Evolutionary conservation across 2,797 vertebrate genomes (phyloP).

Genomic region (Macroramphosus scolopax): DNA sequence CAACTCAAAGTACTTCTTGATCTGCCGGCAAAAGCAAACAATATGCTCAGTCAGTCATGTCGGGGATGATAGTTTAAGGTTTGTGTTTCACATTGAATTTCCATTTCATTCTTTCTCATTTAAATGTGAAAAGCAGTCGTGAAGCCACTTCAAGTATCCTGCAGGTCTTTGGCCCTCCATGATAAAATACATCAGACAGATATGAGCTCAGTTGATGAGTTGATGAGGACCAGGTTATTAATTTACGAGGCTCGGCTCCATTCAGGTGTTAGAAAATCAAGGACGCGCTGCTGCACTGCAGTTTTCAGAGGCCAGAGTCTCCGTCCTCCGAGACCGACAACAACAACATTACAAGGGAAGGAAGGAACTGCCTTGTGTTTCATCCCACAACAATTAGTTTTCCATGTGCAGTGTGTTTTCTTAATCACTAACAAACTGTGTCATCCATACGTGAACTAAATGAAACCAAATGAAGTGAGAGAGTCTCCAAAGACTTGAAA

Average conservation of each 20-base stretch:
- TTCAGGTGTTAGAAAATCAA: background rate
- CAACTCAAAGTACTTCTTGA: conserved; percentile 97
- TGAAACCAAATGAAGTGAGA: too few relatives aligned
- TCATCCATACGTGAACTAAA: too few relatives aligned
- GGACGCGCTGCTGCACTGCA: conserved; percentile 12
- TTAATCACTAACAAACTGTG: conserved; percentile 25
- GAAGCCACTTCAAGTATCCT: too few relatives aligned
- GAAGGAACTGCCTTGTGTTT: background rate
- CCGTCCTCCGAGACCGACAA: conserved; percentile 16
- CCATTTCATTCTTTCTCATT: too few relatives aligned
- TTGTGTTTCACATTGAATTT: too few relatives aligned
- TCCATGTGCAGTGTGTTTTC: conserved; percentile 41
- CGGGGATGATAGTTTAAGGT: too few relatives aligned
- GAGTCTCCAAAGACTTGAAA: conserved; percentile 35
- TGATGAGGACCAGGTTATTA: background rate
- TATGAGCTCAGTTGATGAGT: conserved; percentile 1
- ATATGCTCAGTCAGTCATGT: background rate
- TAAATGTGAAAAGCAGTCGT: too few relatives aligned
- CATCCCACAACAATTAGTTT: conserved; percentile 35
- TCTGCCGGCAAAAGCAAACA: conserved; percentile 68
- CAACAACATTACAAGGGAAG: conserved; percentile 5
- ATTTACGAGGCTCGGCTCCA: conserved; percentile 1
- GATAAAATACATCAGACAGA: too few relatives aligned
- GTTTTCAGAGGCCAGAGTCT: conserved; percentile 14
- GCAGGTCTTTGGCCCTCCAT: too few relatives aligned